A percentile compares a stretch with the other conserved stretches of the same genome.
phyloP scores from a whole-genome alignment of 2,797 vertebrate genomes.

The Lepus oiostolus region DNA sequence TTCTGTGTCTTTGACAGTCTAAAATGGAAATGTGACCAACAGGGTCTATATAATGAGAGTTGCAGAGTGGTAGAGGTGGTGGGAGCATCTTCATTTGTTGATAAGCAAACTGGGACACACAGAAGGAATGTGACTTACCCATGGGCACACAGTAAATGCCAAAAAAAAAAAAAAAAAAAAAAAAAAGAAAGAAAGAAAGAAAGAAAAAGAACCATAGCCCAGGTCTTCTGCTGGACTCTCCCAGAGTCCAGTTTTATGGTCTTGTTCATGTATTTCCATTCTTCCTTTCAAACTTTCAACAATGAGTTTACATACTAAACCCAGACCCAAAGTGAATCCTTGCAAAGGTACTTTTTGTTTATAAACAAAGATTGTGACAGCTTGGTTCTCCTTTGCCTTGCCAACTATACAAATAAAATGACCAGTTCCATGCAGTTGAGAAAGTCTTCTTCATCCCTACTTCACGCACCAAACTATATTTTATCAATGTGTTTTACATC shows the following conservation, averaged over 20 bases:
- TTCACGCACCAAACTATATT: neutral
- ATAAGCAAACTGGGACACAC: neutral
- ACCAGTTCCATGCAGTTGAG: neutral
- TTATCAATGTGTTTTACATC: conserved; percentile 26
- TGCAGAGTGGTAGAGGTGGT: neutral
- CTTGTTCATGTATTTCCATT: conserved; percentile 19
- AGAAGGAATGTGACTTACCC: neutral
- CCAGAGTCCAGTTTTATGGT: neutral
- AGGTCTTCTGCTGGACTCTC: neutral
- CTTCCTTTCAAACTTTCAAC: neutral
- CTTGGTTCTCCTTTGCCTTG: neutral
- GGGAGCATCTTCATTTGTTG: neutral
- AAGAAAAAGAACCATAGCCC: neutral
- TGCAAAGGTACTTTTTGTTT: neutral
- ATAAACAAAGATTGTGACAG: neutral
- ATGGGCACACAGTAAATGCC: neutral
- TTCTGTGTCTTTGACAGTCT: neutral
- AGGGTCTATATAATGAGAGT: neutral
- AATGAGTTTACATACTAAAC: neutral
- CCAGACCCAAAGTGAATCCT: neutral
- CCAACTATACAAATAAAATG: neutral
- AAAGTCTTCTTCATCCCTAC: neutral
- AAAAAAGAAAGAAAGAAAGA: neutral
- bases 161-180: too few relatives aligned
- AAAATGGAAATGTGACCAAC: conserved; percentile 7